Conservation (phyloP, 1,140 invertebrate genomes). For the Drosophila leontia region DNA sequence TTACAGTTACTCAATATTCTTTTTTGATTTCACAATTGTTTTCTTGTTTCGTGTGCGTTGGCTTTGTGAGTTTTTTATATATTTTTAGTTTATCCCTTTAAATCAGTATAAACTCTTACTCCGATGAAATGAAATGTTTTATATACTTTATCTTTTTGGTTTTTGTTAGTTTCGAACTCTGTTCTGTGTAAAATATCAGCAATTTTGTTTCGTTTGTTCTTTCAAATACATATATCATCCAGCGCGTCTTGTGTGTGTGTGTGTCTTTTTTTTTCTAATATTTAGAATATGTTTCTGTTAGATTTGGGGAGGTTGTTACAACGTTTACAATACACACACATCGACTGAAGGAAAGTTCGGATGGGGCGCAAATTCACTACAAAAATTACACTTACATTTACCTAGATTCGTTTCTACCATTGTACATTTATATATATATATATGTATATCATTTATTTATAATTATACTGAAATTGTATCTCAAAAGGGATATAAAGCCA, state of each 20-base stretch:
- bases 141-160: constrained; percentile 3
- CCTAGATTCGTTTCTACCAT: constrained; percentile 51
- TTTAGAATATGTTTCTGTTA: constrained; percentile 61
- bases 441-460: constrained; percentile 60
- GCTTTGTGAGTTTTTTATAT: constrained; percentile 4
- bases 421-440: constrained; percentile 60
- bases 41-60: constrained; percentile 48
- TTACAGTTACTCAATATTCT: constrained; percentile 22
- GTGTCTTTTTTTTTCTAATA: constrained; percentile 11
- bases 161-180: constrained; percentile 54
- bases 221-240: constrained; percentile 35
- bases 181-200: constrained; percentile 80
- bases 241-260: constrained; percentile 20
- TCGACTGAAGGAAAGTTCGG: constrained; percentile 21
- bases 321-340: constrained; percentile 59
- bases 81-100: constrained; percentile 8
- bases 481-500: constrained; percentile 83
- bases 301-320: constrained; percentile 31
- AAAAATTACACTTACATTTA: constrained; percentile 72
- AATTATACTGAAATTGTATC: constrained; percentile 76
- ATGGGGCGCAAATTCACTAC: constrained; percentile 55
- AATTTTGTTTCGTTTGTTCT: constrained; percentile 65
- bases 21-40: constrained; percentile 25
- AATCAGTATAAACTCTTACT: constrained; percentile 38
- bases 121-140: constrained; percentile 35